Conservation (phyloP, 2,113 vertebrate species). For the Orthochromis indermauri region DNA sequence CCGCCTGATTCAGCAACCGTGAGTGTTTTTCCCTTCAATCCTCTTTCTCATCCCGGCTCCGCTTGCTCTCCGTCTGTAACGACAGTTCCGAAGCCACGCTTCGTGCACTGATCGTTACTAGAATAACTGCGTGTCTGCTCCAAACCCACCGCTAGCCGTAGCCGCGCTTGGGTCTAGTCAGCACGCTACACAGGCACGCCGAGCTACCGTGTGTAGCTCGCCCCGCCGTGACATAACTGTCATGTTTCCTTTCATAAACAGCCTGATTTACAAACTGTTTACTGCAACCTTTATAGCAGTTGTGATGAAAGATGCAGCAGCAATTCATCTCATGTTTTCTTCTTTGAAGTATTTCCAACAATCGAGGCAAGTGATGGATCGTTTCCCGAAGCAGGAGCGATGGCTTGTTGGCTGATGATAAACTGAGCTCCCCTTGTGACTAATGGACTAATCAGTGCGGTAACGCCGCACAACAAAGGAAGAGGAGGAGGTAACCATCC, state of each 20-base stretch:
- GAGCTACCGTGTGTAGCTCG: too few relatives aligned
- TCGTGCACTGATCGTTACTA: too few relatives aligned
- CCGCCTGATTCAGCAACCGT: too few relatives aligned
- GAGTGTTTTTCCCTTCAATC: too few relatives aligned
- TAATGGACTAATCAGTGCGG: constrained; percentile 29
- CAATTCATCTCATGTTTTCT: neutral
- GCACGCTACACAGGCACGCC: too few relatives aligned
- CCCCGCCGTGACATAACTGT: too few relatives aligned
- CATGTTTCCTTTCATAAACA: neutral
- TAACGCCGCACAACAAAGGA: neutral
- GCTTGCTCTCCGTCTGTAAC: too few relatives aligned
- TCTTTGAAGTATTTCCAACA: neutral
- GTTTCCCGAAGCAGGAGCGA: neutral
- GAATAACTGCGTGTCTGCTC: too few relatives aligned
- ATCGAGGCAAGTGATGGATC: constrained; percentile 25
- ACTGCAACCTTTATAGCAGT: neutral
- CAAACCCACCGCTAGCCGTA: too few relatives aligned
- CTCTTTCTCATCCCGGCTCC: too few relatives aligned
- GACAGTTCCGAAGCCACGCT: too few relatives aligned
- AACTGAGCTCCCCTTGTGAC: constrained; percentile 35
- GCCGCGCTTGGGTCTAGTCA: too few relatives aligned
- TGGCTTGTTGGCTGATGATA: constrained; percentile 26
- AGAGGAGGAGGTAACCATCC: neutral
- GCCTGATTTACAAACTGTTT: neutral
- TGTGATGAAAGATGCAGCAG: neutral